Conservation (phyloP, 2,113 vertebrate genomes). For the Brachyistius frenatus region DNA sequence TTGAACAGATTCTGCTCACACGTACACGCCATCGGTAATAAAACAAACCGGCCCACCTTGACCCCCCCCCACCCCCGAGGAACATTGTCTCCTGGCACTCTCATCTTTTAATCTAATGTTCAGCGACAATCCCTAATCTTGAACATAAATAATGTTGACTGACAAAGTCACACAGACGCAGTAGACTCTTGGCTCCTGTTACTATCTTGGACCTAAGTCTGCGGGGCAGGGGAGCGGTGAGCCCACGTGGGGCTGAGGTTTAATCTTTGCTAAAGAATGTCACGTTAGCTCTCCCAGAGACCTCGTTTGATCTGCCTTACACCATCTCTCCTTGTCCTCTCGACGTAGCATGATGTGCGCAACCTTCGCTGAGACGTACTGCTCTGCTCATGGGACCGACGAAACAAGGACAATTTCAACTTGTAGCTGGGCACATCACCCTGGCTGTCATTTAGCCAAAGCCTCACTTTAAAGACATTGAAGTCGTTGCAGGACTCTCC, state of each 20-base stretch:
- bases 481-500: not conserved
- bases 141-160: conserved; percentile 43
- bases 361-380: not conserved
- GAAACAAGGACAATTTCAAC: conserved; percentile 24
- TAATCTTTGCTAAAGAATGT: conserved; percentile 63
- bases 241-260: conserved; percentile 28
- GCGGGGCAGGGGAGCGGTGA: conserved; percentile 9
- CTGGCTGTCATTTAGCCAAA: not conserved
- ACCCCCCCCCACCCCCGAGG: not conserved
- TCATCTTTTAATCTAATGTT: conserved; percentile 48
- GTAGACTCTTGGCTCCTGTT: conserved; percentile 40
- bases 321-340: conserved; percentile 22
- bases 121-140: conserved; percentile 38
- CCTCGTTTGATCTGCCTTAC: conserved; percentile 33
- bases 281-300: conserved; percentile 31
- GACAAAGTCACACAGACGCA: conserved; percentile 34
- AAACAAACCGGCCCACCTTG: conserved; percentile 2
- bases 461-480: not conserved
- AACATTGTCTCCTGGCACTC: not conserved
- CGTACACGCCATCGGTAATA: too few species aligned
- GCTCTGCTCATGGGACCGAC: not conserved
- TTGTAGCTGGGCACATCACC: not conserved
- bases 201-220: conserved; percentile 49
- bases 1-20: not conserved
- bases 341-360: not conserved